Evolutionary conservation across 2,797 vertebrate species (phyloP), one percentile per base, ranked within the genome.

Genomic region (Merluccius polli): DNA sequence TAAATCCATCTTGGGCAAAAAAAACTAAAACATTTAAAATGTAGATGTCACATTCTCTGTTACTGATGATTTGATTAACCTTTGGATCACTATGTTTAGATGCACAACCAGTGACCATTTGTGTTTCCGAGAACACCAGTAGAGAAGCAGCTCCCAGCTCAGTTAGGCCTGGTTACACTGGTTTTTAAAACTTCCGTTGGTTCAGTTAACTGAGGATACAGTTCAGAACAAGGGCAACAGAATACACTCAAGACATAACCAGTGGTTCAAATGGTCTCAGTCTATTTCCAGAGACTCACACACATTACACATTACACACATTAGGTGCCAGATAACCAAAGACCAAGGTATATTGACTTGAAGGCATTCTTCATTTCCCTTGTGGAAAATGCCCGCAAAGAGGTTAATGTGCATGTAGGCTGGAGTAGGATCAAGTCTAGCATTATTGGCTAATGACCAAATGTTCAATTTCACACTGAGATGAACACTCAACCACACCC

Each of bases 381-480:
- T 69, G 35, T 71, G 9, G 72, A 81, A 79, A 81, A 79, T 75
- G 73, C 65, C 59, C 48, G 1, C 9, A 33, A 70, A 2, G 70
- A 73, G 38, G 32, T 80, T 78, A 75, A 31, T 74, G 74, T 35
- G n/a, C 35, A 72, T 35, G 38, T 52, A 38, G 33, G 35, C 33
- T 36, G 79, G 78, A 84, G 84, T 77, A 76, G 79, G 73, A 69
- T 59, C 70, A 35, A 65, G 4, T 69, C 48, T 73, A 74, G 78
- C 76, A 80, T 72, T 73, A 77, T 65, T 73, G 27, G 65, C 68
- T 35, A 59, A 44, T 52, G 48, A 52, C 29, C 72, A 70, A 16
- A 4, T 79, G 78, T 72, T 83, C 48, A 82, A 83, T 85, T 88
- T 83, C 72, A 70, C 4, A 10, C 41, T 68, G 24, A 82, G 9